Conservation (phyloP, 1,140 invertebrate genomes). For the Eumaeus atala region DNA sequence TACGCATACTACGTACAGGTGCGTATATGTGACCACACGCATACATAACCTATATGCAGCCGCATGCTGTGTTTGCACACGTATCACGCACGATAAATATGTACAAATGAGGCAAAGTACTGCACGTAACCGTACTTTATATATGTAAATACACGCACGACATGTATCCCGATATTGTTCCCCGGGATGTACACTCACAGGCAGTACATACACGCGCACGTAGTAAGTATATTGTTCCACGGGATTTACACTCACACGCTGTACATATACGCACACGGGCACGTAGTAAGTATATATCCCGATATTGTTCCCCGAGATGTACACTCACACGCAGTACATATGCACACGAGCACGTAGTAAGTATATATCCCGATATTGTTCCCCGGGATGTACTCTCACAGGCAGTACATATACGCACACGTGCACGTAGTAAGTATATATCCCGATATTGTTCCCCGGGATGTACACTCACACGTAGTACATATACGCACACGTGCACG, state of each 20-base stretch:
- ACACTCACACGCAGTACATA: constrained; percentile 85
- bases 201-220: not conserved
- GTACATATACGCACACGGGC: not conserved
- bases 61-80: no score
- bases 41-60: no score
- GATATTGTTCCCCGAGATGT: constrained; percentile 33
- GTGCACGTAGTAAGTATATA: constrained; percentile 38
- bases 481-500: constrained; percentile 94
- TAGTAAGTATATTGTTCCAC: no score
- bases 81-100: no score
- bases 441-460: constrained; percentile 67
- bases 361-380: not conserved
- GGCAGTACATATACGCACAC: no score
- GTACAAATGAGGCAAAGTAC: no score
- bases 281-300: constrained; percentile 68
- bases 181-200: constrained; percentile 30
- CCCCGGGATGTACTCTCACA: not conserved
- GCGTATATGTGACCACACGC: no score
- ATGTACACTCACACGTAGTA: constrained; percentile 81
- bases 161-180: not conserved
- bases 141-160: constrained; percentile 93
- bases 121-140: no score
- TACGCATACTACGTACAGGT: no score
- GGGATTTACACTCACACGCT: not conserved
- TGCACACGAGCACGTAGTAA: constrained; percentile 90